Evolutionary conservation across 2,888 invertebrate species (phyloP).

Genomic region (Stratiomys singularior): DNA sequence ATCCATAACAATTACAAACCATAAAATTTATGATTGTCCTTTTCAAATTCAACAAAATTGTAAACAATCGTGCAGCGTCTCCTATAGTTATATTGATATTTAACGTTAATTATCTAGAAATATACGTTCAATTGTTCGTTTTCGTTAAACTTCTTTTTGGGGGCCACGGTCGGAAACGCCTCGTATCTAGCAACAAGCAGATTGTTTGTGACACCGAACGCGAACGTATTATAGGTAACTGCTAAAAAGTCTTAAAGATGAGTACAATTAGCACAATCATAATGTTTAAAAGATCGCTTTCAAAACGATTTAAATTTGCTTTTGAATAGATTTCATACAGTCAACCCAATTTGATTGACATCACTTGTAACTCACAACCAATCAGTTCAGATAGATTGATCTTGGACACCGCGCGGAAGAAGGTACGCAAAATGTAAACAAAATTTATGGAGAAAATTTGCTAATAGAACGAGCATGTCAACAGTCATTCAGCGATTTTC

Average conservation of each 20-base stretch:
- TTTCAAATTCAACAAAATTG: not conserved
- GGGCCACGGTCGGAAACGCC: not conserved
- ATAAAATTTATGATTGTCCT: constrained; percentile 37
- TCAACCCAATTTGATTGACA: not conserved
- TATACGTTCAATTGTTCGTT: not conserved
- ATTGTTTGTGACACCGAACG: constrained; percentile 19
- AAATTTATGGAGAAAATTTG: no score
- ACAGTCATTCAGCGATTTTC: no score
- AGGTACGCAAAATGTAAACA: no score
- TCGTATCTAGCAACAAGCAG: not conserved
- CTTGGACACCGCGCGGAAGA: no score
- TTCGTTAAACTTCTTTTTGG: not conserved
- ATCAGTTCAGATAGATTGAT: not conserved
- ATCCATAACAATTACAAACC: constrained; percentile 42
- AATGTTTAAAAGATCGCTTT: constrained; percentile 37
- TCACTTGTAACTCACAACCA: not conserved
- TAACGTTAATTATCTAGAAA: not conserved
- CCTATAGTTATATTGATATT: no score
- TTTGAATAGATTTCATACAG: constrained; percentile 4
- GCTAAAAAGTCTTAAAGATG: constrained; percentile 33
- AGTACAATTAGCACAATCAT: constrained; percentile 43
- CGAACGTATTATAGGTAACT: constrained; percentile 38
- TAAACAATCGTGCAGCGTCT: not conserved
- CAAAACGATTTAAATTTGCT: constrained; percentile 25
- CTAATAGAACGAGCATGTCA: no score